These are phyloP conservation scores for Drosophila ficusphila DNA, from an alignment of 1,140 invertebrate genomes.

Conservation along the genomic window DNA sequence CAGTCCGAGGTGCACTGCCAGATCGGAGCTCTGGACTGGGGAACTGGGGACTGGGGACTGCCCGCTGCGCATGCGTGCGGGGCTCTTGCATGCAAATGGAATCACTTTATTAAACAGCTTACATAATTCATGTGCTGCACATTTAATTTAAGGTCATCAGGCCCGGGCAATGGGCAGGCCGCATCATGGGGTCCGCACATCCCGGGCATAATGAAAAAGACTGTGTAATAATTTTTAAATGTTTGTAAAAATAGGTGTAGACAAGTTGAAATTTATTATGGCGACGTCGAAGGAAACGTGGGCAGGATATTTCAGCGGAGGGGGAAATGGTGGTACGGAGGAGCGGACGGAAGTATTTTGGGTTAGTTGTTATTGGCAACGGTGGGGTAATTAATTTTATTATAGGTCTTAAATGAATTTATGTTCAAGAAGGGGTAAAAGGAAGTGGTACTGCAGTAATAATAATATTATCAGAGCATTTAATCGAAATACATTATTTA, in stretches of 20 bases:
- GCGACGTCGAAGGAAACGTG: conserved; percentile 55
- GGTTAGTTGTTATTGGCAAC: conserved; percentile 13
- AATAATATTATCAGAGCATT: background rate
- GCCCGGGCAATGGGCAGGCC: conserved; percentile 37
- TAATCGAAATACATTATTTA: background rate
- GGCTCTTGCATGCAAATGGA: conserved; percentile 83
- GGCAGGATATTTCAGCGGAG: conserved; percentile 8
- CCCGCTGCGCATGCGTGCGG: conserved; percentile 79
- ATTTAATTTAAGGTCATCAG: conserved; percentile 83
- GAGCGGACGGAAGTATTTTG: conserved; percentile 37
- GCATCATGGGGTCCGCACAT: conserved; percentile 35
- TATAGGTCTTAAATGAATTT: conserved; percentile 9
- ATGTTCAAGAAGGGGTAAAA: background rate
- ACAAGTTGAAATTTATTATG: conserved; percentile 83
- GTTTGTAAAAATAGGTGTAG: conserved; percentile 83
- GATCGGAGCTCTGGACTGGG: conserved; percentile 27
- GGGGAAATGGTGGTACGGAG: background rate
- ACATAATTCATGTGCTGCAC: conserved; percentile 83
- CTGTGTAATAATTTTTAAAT: conserved; percentile 82
- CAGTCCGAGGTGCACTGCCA: conserved; percentile 23
- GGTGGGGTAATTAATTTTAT: conserved; percentile 7
- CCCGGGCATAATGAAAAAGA: conserved; percentile 75
- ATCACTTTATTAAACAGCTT: conserved; percentile 84
- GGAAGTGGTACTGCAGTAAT: background rate
- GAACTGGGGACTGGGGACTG: conserved; percentile 55